Percentiles rank a stretch among this genome's conserved stretches.
phyloP scores from a whole-genome alignment of 37 sponge, comb jelly and placozoan species.

The Dysidea cf. avara region DNA sequence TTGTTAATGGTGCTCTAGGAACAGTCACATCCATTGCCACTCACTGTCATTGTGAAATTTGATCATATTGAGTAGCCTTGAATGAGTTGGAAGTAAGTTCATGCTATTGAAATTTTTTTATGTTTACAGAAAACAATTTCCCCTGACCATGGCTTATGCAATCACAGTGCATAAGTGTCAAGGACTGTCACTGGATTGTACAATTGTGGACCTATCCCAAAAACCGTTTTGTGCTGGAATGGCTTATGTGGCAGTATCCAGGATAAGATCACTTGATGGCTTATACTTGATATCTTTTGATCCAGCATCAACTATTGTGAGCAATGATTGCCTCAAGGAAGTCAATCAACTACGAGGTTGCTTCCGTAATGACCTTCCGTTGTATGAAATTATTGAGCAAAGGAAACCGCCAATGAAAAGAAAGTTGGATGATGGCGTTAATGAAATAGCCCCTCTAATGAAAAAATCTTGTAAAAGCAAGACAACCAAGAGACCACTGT shows the following conservation, averaged over 20 bases:
- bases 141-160: conserved; percentile 29
- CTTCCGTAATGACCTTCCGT: conserved; percentile 12
- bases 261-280: conserved; percentile 43
- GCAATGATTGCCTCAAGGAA: not conserved
- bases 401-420: too few species aligned
- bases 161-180: conserved; percentile 56
- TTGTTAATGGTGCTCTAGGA: conserved; percentile 52
- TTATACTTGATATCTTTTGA: conserved; percentile 23
- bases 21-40: conserved; percentile 1
- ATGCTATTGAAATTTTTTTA: conserved; percentile 1
- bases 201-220: conserved; percentile 35
- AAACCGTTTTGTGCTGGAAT: conserved; percentile 21
- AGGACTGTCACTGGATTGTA: conserved; percentile 31
- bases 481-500: too few species aligned
- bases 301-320: conserved; percentile 32
- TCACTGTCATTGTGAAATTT: conserved; percentile 12
- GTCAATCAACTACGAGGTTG: conserved; percentile 10
- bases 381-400: conserved; percentile 4
- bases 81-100: conserved; percentile 14
- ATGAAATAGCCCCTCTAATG: too few species aligned
- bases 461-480: too few species aligned
- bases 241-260: conserved; percentile 53
- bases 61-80: conserved; percentile 12
- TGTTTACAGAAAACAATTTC: conserved; percentile 42
- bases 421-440: too few species aligned